These are phyloP conservation scores for Pseudomyrmex dendroicus DNA, from an alignment of 1,140 invertebrate species.

Conservation along the genomic window DNA sequence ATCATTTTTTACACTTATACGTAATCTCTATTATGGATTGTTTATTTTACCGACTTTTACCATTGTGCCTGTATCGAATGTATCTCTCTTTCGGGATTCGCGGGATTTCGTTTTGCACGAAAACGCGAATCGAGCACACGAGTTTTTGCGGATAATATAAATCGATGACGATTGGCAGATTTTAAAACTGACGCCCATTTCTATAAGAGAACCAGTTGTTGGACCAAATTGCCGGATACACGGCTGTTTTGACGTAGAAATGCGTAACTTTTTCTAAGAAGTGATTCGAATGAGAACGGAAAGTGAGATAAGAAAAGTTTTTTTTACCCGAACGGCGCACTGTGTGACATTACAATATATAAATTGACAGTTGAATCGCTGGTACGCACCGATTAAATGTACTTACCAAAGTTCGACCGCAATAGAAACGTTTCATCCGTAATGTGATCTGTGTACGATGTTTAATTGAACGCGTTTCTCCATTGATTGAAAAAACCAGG, in stretches of 20 bases:
- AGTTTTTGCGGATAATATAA: slow-evolving; percentile 47
- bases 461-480: background rate
- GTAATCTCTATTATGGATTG: background rate
- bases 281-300: slow-evolving; percentile 47
- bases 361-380: slow-evolving; percentile 15
- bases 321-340: slow-evolving; percentile 16
- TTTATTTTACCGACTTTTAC: slow-evolving; percentile 41
- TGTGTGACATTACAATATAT: slow-evolving; percentile 39
- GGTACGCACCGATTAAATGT: background rate
- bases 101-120: background rate
- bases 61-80: slow-evolving; percentile 45
- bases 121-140: background rate
- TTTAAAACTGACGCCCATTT: slow-evolving; percentile 67
- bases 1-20: slow-evolving; percentile 17
- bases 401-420: background rate
- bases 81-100: slow-evolving; percentile 27
- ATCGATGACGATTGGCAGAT: slow-evolving; percentile 67
- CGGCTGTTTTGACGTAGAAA: slow-evolving; percentile 62
- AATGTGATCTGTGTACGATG: slow-evolving; percentile 7
- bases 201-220: slow-evolving; percentile 72
- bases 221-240: slow-evolving; percentile 73
- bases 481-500: background rate
- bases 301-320: slow-evolving; percentile 44
- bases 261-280: slow-evolving; percentile 66
- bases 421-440: background rate